Percentiles rank a stretch among this genome's conserved stretches.
Evolutionary conservation across 2,888 invertebrate genomes (phyloP).

Genomic region (Lasioglossum zephyrum): DNA sequence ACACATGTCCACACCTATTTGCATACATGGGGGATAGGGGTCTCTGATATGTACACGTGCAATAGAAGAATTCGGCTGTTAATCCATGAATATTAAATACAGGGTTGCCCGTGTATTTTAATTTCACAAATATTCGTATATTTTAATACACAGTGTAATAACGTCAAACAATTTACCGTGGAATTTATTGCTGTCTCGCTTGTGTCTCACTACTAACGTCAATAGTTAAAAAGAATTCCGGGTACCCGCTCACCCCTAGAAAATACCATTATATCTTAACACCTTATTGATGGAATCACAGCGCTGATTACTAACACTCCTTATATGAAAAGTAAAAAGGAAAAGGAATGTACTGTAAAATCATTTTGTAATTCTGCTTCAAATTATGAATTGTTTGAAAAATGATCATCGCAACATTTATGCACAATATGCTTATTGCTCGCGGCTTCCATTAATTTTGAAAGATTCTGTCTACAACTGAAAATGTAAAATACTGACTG

Average conservation of each 20-base stretch:
- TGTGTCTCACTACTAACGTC: too few relatives aligned
- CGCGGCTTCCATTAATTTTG: neutral
- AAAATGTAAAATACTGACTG: neutral
- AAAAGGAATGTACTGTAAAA: neutral
- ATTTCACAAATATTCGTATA: too few relatives aligned
- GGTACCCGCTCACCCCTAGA: neutral
- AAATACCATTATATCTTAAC: neutral
- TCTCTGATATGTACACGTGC: too few relatives aligned
- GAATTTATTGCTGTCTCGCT: too few relatives aligned
- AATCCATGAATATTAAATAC: too few relatives aligned
- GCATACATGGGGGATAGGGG: too few relatives aligned
- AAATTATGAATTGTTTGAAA: neutral
- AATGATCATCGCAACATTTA: neutral
- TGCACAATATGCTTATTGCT: neutral
- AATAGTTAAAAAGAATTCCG: too few relatives aligned
- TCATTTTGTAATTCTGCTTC: neutral
- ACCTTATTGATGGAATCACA: neutral
- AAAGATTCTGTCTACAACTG: neutral
- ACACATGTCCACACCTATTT: too few relatives aligned
- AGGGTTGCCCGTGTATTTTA: too few relatives aligned
- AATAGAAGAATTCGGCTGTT: too few relatives aligned
- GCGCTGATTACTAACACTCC: neutral
- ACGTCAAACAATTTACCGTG: too few relatives aligned
- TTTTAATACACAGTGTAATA: too few relatives aligned
- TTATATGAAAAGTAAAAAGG: neutral